A percentile compares a stretch with the other conserved stretches of the same genome.
These are phyloP conservation scores for Rhincodon typus DNA, from an alignment of 2,797 vertebrate genomes.

Conservation along the genomic window DNA sequence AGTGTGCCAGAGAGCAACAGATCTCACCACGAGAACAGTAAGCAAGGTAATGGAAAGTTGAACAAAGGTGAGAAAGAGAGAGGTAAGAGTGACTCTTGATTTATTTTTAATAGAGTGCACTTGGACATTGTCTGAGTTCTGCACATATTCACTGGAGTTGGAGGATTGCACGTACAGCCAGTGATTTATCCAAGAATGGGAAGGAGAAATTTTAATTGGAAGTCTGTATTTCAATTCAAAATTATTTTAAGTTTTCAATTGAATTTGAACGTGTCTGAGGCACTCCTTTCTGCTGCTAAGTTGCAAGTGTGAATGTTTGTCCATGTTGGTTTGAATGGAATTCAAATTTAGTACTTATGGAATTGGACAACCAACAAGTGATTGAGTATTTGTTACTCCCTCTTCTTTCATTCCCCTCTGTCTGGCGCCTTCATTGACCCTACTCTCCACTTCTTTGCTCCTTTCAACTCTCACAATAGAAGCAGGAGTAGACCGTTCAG, in stretches of 20 bases:
- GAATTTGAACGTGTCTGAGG: neutral
- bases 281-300: neutral
- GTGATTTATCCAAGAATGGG: neutral
- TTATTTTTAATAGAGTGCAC: neutral
- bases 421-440: too few species aligned
- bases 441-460: neutral
- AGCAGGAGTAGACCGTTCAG: neutral
- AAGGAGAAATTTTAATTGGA: neutral
- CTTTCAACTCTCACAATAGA: neutral
- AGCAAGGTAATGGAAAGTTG: conserved; percentile 1
- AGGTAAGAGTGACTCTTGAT: neutral
- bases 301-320: neutral
- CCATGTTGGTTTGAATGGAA: neutral
- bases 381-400: neutral
- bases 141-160: neutral
- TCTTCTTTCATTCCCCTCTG: neutral
- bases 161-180: neutral
- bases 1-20: neutral
- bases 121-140: neutral
- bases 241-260: neutral
- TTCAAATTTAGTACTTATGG: neutral
- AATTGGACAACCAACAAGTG: neutral
- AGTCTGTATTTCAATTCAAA: neutral
- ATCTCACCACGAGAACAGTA: neutral
- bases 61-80: neutral